These are phyloP conservation scores for Troides aeacus DNA, from an alignment of 2,888 invertebrate genomes.

Conservation along the genomic window DNA sequence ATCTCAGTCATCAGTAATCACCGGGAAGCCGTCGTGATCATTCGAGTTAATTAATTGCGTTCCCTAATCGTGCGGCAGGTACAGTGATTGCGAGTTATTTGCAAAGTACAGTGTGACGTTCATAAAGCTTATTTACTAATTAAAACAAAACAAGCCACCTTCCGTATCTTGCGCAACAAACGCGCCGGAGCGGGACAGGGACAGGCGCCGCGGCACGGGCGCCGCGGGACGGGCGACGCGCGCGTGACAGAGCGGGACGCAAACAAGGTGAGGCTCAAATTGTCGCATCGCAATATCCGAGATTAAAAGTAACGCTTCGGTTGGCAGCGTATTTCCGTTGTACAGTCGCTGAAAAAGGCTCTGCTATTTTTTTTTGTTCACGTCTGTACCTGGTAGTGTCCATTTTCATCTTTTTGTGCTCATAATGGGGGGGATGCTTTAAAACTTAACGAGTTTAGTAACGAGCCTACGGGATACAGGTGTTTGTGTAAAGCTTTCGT, in stretches of 20 bases:
- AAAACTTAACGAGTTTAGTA: constrained; percentile 30
- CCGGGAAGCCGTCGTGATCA: no score
- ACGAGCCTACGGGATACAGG: constrained; percentile 27
- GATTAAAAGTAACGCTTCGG: constrained; percentile 76
- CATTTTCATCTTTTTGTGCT: constrained; percentile 25
- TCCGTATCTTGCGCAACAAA: constrained; percentile 26
- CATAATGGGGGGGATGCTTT: constrained; percentile 26
- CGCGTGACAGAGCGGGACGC: constrained; percentile 40
- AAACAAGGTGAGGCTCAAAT: constrained; percentile 52
- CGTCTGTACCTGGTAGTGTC: constrained; percentile 31
- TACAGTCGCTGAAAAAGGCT: constrained; percentile 49
- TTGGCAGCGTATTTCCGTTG: constrained; percentile 60
- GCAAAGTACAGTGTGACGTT: constrained; percentile 22
- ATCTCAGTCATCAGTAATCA: no score
- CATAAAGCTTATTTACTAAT: constrained; percentile 31
- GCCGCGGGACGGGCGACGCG: constrained; percentile 26
- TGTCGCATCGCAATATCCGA: constrained; percentile 74
- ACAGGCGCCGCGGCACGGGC: constrained; percentile 32
- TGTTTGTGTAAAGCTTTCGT: constrained; percentile 18
- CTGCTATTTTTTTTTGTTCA: constrained; percentile 36
- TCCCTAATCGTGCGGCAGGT: background rate
- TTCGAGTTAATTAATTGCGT: background rate
- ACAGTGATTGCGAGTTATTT: constrained; percentile 2
- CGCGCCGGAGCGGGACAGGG: constrained; percentile 40
- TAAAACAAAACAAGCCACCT: constrained; percentile 30